Conservation (phyloP, 1,140 invertebrate species). For the Brachystomella parvula region DNA sequence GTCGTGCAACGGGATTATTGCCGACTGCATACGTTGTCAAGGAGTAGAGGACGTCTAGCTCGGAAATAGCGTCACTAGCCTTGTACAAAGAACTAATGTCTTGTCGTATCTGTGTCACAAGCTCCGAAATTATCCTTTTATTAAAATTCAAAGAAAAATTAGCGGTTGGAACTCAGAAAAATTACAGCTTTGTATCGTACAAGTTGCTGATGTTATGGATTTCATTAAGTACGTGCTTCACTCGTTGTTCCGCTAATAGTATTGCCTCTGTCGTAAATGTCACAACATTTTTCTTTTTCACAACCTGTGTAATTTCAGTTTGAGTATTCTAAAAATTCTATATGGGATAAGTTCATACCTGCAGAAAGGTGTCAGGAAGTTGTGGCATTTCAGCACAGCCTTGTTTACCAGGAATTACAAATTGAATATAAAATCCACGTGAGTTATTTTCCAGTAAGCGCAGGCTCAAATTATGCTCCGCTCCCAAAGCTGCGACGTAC, state of each 20-base stretch:
- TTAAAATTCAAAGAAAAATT: neutral
- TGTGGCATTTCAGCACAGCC: constrained; percentile 45
- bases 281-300: constrained; percentile 53
- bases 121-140: constrained; percentile 46
- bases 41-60: constrained; percentile 67
- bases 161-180: neutral
- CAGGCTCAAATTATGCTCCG: constrained; percentile 57
- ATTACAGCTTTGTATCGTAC: constrained; percentile 17
- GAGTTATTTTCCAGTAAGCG: constrained; percentile 55
- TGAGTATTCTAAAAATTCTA: neutral
- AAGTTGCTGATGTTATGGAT: constrained; percentile 32
- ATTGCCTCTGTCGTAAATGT: constrained; percentile 72
- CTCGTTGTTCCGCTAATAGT: constrained; percentile 58
- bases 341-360: constrained; percentile 44
- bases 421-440: constrained; percentile 67
- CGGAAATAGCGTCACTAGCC: constrained; percentile 67
- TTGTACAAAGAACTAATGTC: constrained; percentile 67
- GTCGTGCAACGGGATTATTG: constrained; percentile 56
- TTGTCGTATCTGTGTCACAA: constrained; percentile 50
- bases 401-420: neutral
- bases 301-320: constrained; percentile 49
- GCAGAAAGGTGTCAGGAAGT: constrained; percentile 58
- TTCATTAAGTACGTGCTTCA: constrained; percentile 53
- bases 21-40: constrained; percentile 58
- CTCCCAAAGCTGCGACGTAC: constrained; percentile 54